Base-by-base conservation (phyloP, 2,888 invertebrate species). In the Cosmia trapezina region DNA sequence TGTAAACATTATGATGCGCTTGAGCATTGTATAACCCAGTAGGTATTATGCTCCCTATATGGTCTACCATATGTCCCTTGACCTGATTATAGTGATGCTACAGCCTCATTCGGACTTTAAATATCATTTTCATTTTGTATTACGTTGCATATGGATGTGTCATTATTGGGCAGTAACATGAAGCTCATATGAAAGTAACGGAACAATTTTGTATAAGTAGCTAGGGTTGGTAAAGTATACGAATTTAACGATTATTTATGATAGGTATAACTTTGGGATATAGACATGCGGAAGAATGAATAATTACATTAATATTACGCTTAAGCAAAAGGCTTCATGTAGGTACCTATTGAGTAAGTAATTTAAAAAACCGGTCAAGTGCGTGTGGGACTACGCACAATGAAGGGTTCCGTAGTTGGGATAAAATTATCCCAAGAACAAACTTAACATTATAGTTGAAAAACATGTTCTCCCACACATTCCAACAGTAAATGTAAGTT, bases 51-150 rank as follows among this genome's bases (percentile, higher is more conserved):
- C 43, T 70, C 83, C 83, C 41, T 76, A 80, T 82, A 87, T 63
- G 89, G 88, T 12, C n/a, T 41, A 62, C 83, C 88, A 86, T 81
- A 76, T 88, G 89, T 84, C 76, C 85, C 86, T 87, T 88, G 87
- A 81, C 86, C 85, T 69, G 56, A 67, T 77, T 61, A 49, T 43
- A 28, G 11, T 19, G 60, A 67, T 9, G 37, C 12, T 41, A 72
- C 47, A 59, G 28, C 68, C 78, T 65, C 53, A 62, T 64, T 72
- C 33, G 49, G 61, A 76, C 8, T 43, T 56, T n/a, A 43, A 37
- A 45, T 28, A 11, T 53, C 22, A 22, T 19, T 41, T 51, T 59
- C 22, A 22, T 19, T 41, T 51, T 68, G 12, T 68, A 17, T 56
- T 12, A 47, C 11, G 53, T 51, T 53, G 41, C 14, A 43, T 49